phyloP scores from a whole-genome alignment of 2,113 vertebrate species.

The Cyanoramphus novaezelandiae region DNA sequence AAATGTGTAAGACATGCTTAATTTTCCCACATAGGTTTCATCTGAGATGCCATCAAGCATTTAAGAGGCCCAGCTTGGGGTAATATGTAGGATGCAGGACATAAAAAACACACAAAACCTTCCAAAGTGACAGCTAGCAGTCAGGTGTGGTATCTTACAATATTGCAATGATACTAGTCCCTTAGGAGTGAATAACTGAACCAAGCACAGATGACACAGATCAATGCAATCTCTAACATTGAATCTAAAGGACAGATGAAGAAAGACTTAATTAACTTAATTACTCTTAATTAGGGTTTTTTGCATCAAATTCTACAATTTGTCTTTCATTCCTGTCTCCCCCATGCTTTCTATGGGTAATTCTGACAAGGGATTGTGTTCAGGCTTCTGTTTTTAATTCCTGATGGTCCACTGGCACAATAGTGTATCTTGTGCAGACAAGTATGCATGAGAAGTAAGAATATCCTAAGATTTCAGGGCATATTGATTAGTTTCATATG shows the following conservation, averaged over 20 bases:
- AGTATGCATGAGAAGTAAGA: neutral
- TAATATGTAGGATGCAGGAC: neutral
- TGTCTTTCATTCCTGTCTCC: neutral
- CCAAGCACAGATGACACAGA: neutral
- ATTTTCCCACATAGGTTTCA: neutral
- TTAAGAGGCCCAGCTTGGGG: neutral
- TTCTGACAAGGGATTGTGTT: neutral
- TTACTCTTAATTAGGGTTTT: neutral
- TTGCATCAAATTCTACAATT: neutral
- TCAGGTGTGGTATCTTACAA: neutral
- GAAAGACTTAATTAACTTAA: neutral
- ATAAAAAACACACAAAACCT: neutral
- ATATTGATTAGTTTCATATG: neutral
- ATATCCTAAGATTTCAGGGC: neutral
- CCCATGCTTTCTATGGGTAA: neutral
- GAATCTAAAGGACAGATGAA: neutral
- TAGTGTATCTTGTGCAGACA: neutral
- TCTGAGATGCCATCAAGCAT: neutral
- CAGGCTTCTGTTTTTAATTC: neutral
- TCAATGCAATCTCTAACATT: neutral
- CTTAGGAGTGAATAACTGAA: neutral
- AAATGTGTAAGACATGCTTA: accelerated
- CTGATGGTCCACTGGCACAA: neutral
- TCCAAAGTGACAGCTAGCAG: neutral
- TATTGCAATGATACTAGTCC: accelerated